Evolutionary conservation across 2,888 invertebrate genomes (phyloP).

Genomic region (Tenthredo scrophulariae): DNA sequence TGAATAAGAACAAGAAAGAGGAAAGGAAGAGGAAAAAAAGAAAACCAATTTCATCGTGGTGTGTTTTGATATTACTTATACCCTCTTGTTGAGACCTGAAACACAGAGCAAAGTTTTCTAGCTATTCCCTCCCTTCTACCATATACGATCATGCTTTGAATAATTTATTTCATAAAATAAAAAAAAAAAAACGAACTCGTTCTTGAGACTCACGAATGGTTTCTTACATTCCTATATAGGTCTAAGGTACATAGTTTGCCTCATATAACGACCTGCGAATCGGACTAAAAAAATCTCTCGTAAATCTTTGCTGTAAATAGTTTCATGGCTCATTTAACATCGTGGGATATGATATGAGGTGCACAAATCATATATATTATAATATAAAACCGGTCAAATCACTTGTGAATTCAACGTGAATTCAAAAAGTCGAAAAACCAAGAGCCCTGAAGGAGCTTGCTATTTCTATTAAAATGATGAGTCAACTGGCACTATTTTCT

Average conservation of each 20-base stretch:
- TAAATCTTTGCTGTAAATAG: constrained; percentile 28
- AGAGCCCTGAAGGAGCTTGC: neutral
- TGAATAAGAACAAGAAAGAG: neutral
- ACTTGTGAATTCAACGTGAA: neutral
- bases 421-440: neutral
- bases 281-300: constrained; percentile 21
- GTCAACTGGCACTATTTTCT: constrained; percentile 38
- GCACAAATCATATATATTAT: constrained; percentile 7
- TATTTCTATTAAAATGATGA: constrained; percentile 49
- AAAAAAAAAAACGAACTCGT: constrained; percentile 32
- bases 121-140: constrained; percentile 5
- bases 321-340: constrained; percentile 41
- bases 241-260: constrained; percentile 16
- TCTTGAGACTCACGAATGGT: neutral
- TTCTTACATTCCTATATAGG: neutral
- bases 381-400: constrained; percentile 18
- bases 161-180: constrained; percentile 36
- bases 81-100: neutral
- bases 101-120: neutral
- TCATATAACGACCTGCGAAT: constrained; percentile 25
- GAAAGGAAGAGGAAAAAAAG: neutral
- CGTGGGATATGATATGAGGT: neutral
- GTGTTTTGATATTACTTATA: neutral
- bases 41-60: neutral
- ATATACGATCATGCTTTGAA: constrained; percentile 29